Evolutionary conservation across 2,888 invertebrate species (phyloP), one percentile per base, ranked within the genome.

Genomic region (Leptopilina drosophilae): DNA sequence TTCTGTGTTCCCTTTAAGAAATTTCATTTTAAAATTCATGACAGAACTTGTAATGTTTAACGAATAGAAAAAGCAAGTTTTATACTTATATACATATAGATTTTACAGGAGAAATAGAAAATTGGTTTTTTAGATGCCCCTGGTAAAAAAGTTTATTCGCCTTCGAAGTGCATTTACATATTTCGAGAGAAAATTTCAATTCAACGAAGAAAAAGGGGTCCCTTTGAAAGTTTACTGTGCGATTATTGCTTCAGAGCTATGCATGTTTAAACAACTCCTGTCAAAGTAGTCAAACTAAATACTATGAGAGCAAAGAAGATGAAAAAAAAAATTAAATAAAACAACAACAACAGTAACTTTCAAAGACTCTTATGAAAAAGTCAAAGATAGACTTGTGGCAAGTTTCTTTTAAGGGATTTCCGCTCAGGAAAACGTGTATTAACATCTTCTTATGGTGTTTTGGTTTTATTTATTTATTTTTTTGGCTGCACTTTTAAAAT

Each of bases 181-280:
- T 53, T 73, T 73, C 69, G 26, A 53, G 26, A 53, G 69, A 56
- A 73, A 56, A 73, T 73, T 73, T 53, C 69, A 73, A 56, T 73
- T 56, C 26, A 20, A 14, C 53, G 9, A 33, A 73, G 26, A 69
- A 69, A 67, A 69, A 26, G 69, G 49, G 14, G 7, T 14, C 49
- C 26, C 14, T 69, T 69, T 69, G 20, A 11, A 69, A 69, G 49
- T 69, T 69, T 69, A 6, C 49, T 20, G 14, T 53, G 26, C 49
- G 49, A 26, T 69, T 69, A 69, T 69, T 53, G 53, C 49, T 69
- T 69, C 14, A 20, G 14, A 11, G 26, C 53, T 53, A 53, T 69
- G 40, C 64, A 40, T 40, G 26, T 33, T 64, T 33, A 26, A 40
- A 26, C 33, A 64, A 64, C 64, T 64, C 33, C 14, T 26, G 26